These are phyloP conservation scores for Halcyon leucocephala DNA, from an alignment of 2,797 vertebrate genomes.

Conservation along the genomic window DNA sequence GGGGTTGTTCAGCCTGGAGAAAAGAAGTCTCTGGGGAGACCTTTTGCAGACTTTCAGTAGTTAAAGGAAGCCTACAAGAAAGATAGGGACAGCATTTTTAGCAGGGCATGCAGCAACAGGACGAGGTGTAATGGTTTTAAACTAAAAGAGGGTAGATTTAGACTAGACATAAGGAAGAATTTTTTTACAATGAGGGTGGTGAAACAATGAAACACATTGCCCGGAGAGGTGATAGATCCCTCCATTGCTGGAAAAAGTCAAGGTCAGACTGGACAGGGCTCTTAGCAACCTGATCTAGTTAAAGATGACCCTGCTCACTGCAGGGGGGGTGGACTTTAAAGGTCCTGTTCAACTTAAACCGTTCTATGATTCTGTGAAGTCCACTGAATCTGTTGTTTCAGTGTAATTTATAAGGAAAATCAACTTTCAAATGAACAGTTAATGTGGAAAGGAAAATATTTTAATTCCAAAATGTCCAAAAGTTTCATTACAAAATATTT, in stretches of 20 bases:
- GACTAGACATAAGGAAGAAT: not conserved
- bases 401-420: not conserved
- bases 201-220: not conserved
- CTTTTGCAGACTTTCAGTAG: not conserved
- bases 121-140: not conserved
- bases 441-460: not conserved
- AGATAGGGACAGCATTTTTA: not conserved
- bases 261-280: not conserved
- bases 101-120: accelerated
- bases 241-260: not conserved
- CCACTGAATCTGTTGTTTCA: not conserved
- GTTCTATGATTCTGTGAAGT: too few relatives aligned
- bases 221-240: not conserved
- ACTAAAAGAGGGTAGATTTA: not conserved
- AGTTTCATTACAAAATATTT: not conserved
- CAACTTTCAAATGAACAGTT: not conserved
- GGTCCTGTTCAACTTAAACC: too few relatives aligned
- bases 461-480: not conserved
- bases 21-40: not conserved
- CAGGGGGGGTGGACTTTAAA: too few relatives aligned
- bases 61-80: not conserved
- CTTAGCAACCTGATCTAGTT: not conserved
- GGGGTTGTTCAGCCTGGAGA: not conserved
- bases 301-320: too few relatives aligned
- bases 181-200: not conserved